Percentiles rank a stretch among this genome's conserved stretches.
phyloP scores from a whole-genome alignment of 1,140 invertebrate species.

The Aporrectodea caliginosa region DNA sequence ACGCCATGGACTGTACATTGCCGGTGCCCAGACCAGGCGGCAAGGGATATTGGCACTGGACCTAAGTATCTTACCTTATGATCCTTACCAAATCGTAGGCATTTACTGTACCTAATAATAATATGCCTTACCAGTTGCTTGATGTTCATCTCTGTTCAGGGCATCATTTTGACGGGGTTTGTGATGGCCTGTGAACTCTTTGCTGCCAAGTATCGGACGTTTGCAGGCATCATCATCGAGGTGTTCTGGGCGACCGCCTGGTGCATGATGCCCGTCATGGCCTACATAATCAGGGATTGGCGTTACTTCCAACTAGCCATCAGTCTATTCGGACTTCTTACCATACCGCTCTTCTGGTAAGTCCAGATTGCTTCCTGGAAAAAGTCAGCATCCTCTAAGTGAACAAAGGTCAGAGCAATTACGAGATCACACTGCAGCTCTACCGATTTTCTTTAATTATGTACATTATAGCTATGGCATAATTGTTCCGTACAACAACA shows the following conservation, averaged over 20 bases:
- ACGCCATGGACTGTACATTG: neutral
- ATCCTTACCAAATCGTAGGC: too few relatives aligned
- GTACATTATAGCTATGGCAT: too few relatives aligned
- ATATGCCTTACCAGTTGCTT: too few relatives aligned
- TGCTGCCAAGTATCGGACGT: constrained; percentile 56
- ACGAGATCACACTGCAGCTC: too few relatives aligned
- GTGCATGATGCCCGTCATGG: constrained; percentile 50
- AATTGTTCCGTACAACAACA: too few relatives aligned
- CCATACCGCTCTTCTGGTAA: constrained; percentile 56
- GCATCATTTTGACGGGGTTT: constrained; percentile 45
- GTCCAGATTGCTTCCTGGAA: constrained; percentile 37
- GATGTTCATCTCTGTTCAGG: constrained; percentile 40
- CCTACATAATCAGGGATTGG: constrained; percentile 58
- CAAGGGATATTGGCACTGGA: too few relatives aligned
- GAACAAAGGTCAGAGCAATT: too few relatives aligned
- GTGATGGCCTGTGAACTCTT: constrained; percentile 58
- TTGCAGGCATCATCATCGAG: constrained; percentile 55
- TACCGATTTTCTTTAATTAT: too few relatives aligned
- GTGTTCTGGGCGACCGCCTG: constrained; percentile 55
- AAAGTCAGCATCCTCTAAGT: too few relatives aligned
- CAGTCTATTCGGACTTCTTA: constrained; percentile 55
- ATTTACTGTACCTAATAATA: too few relatives aligned
- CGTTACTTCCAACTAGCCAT: constrained; percentile 56
- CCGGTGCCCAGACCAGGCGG: neutral
- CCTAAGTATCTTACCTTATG: too few relatives aligned